Percentiles rank a stretch among this genome's conserved stretches.
Conservation (phyloP, 2,113 vertebrate species). For the Sceloporus undulatus region DNA sequence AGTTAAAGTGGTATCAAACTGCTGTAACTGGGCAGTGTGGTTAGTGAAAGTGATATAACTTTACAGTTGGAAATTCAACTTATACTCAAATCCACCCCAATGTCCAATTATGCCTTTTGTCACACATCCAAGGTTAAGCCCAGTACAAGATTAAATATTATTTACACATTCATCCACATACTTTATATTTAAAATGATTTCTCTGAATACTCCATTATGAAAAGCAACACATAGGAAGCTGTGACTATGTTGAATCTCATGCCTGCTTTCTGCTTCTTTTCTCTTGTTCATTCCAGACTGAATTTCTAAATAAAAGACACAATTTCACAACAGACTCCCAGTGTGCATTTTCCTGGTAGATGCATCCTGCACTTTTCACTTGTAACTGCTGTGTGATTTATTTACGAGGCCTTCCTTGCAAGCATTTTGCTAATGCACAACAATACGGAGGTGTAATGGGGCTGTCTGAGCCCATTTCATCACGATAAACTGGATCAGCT, state of each 20-base stretch:
- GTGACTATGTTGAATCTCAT: rapidly evolving
- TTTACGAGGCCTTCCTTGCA: neutral
- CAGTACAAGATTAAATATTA: neutral
- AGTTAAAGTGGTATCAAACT: too few relatives aligned
- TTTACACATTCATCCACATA: neutral
- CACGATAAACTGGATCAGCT: slow-evolving; percentile 34
- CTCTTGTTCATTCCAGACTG: slow-evolving; percentile 10
- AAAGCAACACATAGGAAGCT: too few relatives aligned
- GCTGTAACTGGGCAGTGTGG: too few relatives aligned
- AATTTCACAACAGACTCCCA: slow-evolving; percentile 26
- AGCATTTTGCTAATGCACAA: slow-evolving; percentile 32
- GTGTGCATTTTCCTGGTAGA: slow-evolving; percentile 15
- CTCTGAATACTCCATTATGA: neutral
- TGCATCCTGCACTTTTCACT: slow-evolving; percentile 20
- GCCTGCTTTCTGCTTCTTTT: neutral
- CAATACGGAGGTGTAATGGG: neutral
- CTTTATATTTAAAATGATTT: neutral
- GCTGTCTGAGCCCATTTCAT: slow-evolving; percentile 36
- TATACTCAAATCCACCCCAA: neutral
- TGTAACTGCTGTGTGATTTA: neutral
- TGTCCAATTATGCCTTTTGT: neutral
- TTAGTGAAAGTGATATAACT: too few relatives aligned
- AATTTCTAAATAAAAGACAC: neutral
- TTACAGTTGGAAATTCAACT: neutral
- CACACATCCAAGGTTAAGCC: neutral